Evolutionary conservation across 2,113 vertebrate species (phyloP).

Genomic region (Vulpes vulpes): DNA sequence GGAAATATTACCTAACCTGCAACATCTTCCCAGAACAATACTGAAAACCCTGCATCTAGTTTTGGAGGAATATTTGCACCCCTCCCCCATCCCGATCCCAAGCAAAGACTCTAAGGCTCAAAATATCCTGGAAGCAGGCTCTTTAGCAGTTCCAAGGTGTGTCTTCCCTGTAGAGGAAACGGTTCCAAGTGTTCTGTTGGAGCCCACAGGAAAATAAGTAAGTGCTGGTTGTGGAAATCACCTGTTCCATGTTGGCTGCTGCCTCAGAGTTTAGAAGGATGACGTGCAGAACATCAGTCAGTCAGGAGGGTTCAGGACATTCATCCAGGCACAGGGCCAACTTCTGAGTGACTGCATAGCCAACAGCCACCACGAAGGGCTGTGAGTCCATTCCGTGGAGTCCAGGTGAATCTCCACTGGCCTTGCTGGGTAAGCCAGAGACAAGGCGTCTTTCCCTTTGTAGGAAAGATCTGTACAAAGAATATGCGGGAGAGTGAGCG

Average conservation of each 20-base stretch:
- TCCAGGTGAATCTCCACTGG: neutral
- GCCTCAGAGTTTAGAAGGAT: neutral
- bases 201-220: neutral
- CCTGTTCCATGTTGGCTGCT: neutral
- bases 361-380: neutral
- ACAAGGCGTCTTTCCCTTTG: neutral
- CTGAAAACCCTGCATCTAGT: neutral
- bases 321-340: neutral
- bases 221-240: neutral
- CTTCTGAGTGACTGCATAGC: neutral
- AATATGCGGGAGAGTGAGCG: neutral
- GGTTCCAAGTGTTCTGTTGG: neutral
- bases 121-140: neutral
- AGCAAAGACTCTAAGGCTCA: neutral
- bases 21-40: neutral
- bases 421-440: neutral
- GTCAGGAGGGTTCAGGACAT: neutral
- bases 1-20: neutral
- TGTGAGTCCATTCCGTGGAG: accelerated
- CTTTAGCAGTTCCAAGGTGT: neutral
- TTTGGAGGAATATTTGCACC: neutral
- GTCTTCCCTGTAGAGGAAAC: neutral
- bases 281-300: neutral
- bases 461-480: neutral
- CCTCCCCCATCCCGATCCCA: neutral